Base-by-base conservation (phyloP, 1,140 invertebrate species). In the Gonatopus flavifemur region DNA sequence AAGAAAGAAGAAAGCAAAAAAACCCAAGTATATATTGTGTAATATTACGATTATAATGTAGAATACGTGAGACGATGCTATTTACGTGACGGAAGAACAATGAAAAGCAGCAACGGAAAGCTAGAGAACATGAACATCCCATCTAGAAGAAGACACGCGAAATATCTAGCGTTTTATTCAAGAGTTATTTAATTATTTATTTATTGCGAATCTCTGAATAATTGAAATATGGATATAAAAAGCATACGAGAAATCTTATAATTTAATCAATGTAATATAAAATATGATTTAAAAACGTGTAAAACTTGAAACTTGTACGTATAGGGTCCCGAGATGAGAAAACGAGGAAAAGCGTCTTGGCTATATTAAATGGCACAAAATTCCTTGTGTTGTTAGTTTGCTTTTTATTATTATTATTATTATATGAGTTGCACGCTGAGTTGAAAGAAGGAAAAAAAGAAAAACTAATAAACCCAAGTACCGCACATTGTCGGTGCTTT, bases 181-280 rank as follows among this genome's bases (percentile, higher is more conserved):
- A 71, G 67, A 70, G 60, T 73, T 76, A 77, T 76, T 76, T 75
- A 76, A 76, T 74, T 75, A 76, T 76, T 76, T 77, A 77, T 76
- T 76, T 76, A 75, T 75, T 77, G 55, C 56, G 61, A 73, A 76
- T 77, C 72, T 75, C 70, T 68, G 62, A 53, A 20, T 66, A 55
- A n/a, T 30, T 53, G 47, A 52, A 48, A 64, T 66, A 56, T 39
- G 58, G 55, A 55, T 56, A 50, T 62, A 53, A 49, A 64, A 49
- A 28, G 31, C 46, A 24, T 7, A 45, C n/a, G 20, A 36, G 22
- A 16, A 15, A 24, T 28, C 1, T 20, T 30, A 49, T 75, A 64
- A 65, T 72, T 75, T 74, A 67, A 67, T 69, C 56, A 42, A 62
- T 72, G 71, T 72, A 72, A 70, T 71, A 70, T 74, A 69, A 62